Conservation (phyloP, 1,140 invertebrate genomes). For the Cotesia vestalis region DNA sequence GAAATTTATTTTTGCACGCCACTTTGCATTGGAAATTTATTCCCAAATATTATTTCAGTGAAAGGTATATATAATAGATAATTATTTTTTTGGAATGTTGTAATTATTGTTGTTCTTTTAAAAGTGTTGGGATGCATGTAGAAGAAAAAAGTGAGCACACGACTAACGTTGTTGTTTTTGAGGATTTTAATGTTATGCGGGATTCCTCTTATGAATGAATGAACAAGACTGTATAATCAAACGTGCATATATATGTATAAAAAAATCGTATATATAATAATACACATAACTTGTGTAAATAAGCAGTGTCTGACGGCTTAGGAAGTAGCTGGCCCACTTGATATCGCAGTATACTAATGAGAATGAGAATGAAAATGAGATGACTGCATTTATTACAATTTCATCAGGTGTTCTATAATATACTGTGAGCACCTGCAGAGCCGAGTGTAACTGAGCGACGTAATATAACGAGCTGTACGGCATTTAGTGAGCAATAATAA, state of each 20-base stretch:
- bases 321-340: constrained; percentile 61
- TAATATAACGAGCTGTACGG: constrained; percentile 2
- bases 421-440: constrained; percentile 21
- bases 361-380: constrained; percentile 65
- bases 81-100: too few relatives aligned
- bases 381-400: constrained; percentile 63
- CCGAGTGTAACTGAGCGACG: background rate
- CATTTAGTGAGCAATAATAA: background rate
- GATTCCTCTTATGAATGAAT: constrained; percentile 45
- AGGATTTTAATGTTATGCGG: constrained; percentile 61
- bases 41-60: too few relatives aligned
- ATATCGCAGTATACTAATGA: constrained; percentile 62
- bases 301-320: constrained; percentile 42
- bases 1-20: too few relatives aligned
- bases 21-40: too few relatives aligned
- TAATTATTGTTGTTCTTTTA: background rate
- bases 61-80: too few relatives aligned
- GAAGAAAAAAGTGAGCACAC: too few relatives aligned
- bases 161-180: constrained; percentile 28
- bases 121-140: background rate
- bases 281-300: too few relatives aligned
- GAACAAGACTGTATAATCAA: background rate
- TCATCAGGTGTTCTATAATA: constrained; percentile 59
- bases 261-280: too few relatives aligned
- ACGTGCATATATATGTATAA: background rate